Evolutionary conservation across 2,113 vertebrate species (phyloP).

Genomic region (Phodopus roborovskii): DNA sequence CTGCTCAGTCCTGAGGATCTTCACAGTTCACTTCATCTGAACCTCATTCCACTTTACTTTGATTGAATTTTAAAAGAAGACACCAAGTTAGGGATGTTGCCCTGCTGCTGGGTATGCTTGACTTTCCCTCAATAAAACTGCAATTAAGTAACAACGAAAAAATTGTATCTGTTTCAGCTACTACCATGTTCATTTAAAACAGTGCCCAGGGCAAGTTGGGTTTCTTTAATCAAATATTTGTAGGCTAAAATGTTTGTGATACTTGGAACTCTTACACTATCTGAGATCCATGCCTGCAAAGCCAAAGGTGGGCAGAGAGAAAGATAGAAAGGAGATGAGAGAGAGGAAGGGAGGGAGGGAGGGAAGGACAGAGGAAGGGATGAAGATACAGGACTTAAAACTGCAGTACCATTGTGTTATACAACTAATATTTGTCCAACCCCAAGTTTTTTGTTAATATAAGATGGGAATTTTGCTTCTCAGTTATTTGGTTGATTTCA

Average conservation of each 20-base stretch:
- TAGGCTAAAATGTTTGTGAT: not conserved
- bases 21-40: not conserved
- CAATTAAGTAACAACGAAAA: not conserved
- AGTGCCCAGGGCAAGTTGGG: not conserved
- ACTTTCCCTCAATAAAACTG: not conserved
- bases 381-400: not conserved
- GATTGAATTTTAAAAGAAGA: not conserved
- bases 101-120: not conserved
- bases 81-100: not conserved
- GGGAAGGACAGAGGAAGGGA: accelerated
- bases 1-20: not conserved
- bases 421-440: not conserved
- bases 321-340: not conserved
- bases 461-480: not conserved
- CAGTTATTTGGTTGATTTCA: not conserved
- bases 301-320: not conserved
- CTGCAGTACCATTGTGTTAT: not conserved
- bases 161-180: not conserved
- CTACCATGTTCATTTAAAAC: not conserved
- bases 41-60: not conserved
- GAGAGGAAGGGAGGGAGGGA: accelerated
- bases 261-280: not conserved
- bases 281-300: not conserved
- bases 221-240: not conserved
- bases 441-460: not conserved